Conservation (phyloP, 2,797 vertebrate species). For the Phoxinus dragarum region DNA sequence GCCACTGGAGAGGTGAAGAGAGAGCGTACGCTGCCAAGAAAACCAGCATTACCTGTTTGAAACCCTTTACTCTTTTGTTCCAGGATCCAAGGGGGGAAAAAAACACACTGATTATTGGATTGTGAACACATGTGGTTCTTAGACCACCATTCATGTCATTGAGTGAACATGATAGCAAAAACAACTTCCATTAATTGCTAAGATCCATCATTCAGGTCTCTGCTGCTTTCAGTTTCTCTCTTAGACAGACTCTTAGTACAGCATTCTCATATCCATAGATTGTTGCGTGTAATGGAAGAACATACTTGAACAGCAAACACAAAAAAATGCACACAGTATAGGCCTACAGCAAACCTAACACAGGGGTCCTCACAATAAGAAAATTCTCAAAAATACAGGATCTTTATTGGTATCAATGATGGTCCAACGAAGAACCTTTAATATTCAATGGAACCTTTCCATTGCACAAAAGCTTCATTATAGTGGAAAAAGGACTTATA, state of each 20-base stretch:
- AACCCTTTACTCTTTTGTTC: constrained; percentile 30
- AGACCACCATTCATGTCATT: constrained; percentile 40
- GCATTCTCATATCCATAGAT: not conserved
- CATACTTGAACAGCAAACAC: not conserved
- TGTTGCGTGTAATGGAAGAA: not conserved
- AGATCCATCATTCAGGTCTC: constrained; percentile 29
- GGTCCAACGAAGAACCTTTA: not conserved
- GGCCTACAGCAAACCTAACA: not conserved
- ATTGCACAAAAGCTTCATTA: not conserved
- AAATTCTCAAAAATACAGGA: not conserved
- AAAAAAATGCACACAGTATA: not conserved
- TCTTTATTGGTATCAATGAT: not conserved
- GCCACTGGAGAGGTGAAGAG: constrained; percentile 59
- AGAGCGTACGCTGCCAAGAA: constrained; percentile 48
- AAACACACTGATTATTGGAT: constrained; percentile 43
- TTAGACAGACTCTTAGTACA: not conserved
- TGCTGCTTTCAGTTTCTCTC: constrained; percentile 26
- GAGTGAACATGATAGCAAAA: constrained; percentile 43
- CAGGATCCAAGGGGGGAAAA: constrained; percentile 6
- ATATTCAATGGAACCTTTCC: not conserved
- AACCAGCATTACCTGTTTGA: constrained; percentile 50
- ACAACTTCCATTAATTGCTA: constrained; percentile 41
- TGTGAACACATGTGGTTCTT: constrained; percentile 53
- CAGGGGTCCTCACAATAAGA: not conserved
- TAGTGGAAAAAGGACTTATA: not conserved